Evolutionary conservation across 30 jellyfish, hydroid and myxozoan species (phyloP), one percentile per base, ranked within the genome.

Genomic region (Chrysaora quinquecirrha): DNA sequence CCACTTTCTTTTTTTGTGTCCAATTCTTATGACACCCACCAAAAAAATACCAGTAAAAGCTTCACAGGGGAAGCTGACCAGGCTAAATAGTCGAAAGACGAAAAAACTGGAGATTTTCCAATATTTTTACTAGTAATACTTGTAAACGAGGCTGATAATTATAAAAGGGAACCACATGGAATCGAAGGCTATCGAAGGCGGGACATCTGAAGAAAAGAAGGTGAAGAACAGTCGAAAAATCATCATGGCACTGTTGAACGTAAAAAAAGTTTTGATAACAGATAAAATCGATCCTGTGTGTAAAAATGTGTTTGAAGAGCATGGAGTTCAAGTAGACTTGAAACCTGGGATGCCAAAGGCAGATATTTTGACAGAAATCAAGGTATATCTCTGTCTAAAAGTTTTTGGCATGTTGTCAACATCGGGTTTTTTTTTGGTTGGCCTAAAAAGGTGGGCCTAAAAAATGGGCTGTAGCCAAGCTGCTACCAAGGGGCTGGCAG

Each of bases 341-440:
- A 84, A 85, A 84, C 97, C 97, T 27, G 97, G 97, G 7, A 35
- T 90, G 86, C 34, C 85, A 16, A 79, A 78, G 27, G 96, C 78
- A 3, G 96, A 90, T 7, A 6, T 90, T 14, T 29, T 73, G 34
- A 29, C 27, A 22, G 84, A 48, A 19, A 72, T 90, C 11, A 65
- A 78, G 85, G 97, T 90, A 54, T 3, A 94, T 56, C 25, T 70
- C 14, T 22, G 10, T 0, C 10, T 27, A 14, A 19, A 16, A 12
- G 50, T 21, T 29, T 76, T 18, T 34, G 1, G 20, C 14, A 49
- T 43, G 24, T 70, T 9, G 64, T 24, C 67, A 7, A 1, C 24
- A 7, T 32, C 21, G 24, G 11, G 76, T n/a, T n/a, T 7, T 2
- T 2, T 43, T 6, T 6, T 9, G 58, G 58, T 9, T 43, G 58